Conservation (phyloP, 2,888 invertebrate species). For the Dryadula phaetusa region DNA sequence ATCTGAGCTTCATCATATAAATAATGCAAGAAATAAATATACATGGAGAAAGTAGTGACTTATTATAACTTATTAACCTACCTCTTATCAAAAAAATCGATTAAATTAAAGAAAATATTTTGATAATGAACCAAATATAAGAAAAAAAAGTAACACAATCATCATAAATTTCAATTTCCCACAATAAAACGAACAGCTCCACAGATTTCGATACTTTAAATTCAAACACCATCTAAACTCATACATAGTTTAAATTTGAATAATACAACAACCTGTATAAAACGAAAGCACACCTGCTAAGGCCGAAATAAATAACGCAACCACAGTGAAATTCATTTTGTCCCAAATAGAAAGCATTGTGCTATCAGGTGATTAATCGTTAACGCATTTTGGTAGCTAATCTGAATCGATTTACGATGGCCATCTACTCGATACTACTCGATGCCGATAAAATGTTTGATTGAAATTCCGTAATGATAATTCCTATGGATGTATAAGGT, state of each 20-base stretch:
- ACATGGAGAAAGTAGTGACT: no score
- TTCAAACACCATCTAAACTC: not conserved
- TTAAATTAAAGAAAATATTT: not conserved
- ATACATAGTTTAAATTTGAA: constrained; percentile 4
- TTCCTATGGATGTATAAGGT: constrained; percentile 32
- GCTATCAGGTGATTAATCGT: constrained; percentile 54
- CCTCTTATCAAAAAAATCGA: not conserved
- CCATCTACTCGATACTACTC: constrained; percentile 58
- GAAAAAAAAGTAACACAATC: not conserved
- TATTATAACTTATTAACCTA: not conserved
- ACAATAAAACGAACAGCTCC: not conserved
- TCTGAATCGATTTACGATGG: constrained; percentile 66
- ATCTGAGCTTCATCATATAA: no score
- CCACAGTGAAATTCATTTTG: constrained; percentile 76
- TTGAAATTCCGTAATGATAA: constrained; percentile 44
- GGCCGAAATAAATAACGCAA: constrained; percentile 72
- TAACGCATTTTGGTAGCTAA: constrained; percentile 60
- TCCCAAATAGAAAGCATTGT: constrained; percentile 64
- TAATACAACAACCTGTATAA: constrained; percentile 59
- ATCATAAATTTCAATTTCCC: constrained; percentile 3
- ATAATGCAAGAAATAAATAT: no score
- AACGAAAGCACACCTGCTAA: constrained; percentile 67
- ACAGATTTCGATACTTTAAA: not conserved
- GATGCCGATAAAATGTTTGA: constrained; percentile 55
- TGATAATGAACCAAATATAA: constrained; percentile 1